A percentile compares a stretch with the other conserved stretches of the same genome.
Evolutionary conservation across 2,797 vertebrate genomes (phyloP).

Genomic region (Paramormyrops hopkinsi): DNA sequence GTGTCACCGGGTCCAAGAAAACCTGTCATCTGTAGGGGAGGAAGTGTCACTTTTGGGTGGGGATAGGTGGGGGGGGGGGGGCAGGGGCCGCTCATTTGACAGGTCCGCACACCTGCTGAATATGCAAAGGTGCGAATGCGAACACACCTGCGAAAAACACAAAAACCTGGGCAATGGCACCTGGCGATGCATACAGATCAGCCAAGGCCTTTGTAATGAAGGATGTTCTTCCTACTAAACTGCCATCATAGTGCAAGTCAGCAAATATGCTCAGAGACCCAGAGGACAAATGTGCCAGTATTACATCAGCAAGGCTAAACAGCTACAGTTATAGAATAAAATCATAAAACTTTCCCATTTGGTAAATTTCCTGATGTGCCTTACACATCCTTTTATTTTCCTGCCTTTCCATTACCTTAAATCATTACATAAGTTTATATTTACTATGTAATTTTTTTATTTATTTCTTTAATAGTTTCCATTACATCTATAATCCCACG

Average conservation of each 20-base stretch:
- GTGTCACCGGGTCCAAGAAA: background rate
- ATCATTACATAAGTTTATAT: background rate
- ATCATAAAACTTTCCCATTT: background rate
- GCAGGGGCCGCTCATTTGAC: constrained; percentile 6
- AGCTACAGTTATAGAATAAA: background rate
- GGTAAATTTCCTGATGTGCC: background rate
- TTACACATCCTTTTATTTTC: background rate
- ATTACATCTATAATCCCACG: background rate
- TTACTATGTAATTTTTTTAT: background rate
- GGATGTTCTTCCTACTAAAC: background rate
- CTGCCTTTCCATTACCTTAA: background rate
- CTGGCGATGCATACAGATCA: background rate
- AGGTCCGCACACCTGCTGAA: constrained; percentile 16
- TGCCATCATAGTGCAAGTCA: background rate
- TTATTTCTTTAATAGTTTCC: background rate
- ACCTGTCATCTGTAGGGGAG: constrained; percentile 19
- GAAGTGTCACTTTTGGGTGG: constrained; percentile 17
- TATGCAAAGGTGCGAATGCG: background rate
- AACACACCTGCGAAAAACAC: constrained; percentile 7
- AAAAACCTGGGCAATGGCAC: background rate
- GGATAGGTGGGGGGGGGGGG: background rate
- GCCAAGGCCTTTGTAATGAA: background rate
- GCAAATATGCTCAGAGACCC: background rate
- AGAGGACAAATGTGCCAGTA: background rate
- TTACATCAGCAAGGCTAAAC: background rate